Base-by-base conservation (phyloP, 1,140 invertebrate species). In the Pygmarrhopalites habei region DNA sequence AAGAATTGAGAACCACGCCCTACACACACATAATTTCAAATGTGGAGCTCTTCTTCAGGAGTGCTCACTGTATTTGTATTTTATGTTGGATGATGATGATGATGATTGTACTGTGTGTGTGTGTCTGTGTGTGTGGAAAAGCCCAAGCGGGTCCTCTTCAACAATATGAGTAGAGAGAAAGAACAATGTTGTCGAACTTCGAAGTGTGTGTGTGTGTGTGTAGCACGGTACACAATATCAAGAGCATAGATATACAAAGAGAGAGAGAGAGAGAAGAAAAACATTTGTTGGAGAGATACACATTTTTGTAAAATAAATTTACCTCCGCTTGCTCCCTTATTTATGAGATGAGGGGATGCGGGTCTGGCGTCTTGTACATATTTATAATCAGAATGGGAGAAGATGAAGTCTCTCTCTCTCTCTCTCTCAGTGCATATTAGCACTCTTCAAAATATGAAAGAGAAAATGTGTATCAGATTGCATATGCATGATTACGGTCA, bases 1-100 rank as follows among this genome's bases (percentile, higher is more conserved):
- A n/a, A 25, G 35, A 41, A 32, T 56, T 56, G n/a, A n/a, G 53
- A 41, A 56, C 53, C 53, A 56, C 53, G 53, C 53, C 53, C 53
- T 56, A 30, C 15, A 56, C 53, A 46, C 10, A 14, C 4, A 3
- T 14, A 46, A 39, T 39, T 39, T 39, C 17, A 7, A 39, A 39
- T 39, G 35, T 39, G 17, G 7, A 39, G 17, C n/a, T n/a, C n/a
- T n/a, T n/a, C n/a, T n/a, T n/a, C n/a, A n/a, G n/a, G n/a, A n/a
- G n/a, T n/a, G n/a, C n/a, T n/a, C n/a, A n/a, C n/a, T n/a, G n/a
- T n/a, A n/a, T n/a, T n/a, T n/a, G n/a, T n/a, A n/a, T n/a, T n/a
- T n/a, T n/a, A n/a, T n/a, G n/a, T n/a, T n/a, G n/a, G n/a, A n/a
- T n/a, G n/a, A n/a, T n/a, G n/a, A n/a, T n/a, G n/a, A n/a, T n/a